These are phyloP conservation scores for Xiphorhynchus erythropygius DNA, from an alignment of 2,797 vertebrate species.

Conservation along the genomic window DNA sequence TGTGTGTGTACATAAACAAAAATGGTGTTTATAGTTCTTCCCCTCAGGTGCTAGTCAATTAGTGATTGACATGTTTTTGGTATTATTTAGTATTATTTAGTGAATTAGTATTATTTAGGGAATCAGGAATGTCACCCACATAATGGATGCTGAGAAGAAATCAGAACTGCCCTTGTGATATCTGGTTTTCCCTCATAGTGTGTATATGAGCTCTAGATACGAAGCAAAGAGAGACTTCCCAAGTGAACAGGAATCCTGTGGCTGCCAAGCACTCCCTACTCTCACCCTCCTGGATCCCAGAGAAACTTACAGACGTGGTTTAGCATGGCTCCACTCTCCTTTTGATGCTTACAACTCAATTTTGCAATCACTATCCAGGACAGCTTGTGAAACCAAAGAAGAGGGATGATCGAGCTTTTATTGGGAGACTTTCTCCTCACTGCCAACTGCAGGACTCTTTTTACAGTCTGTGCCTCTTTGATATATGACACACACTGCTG, in stretches of 20 bases:
- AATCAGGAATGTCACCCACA: not conserved
- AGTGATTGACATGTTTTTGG: not conserved
- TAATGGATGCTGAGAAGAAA: not conserved
- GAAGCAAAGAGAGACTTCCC: not conserved
- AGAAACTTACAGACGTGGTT: not conserved
- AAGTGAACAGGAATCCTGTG: not conserved
- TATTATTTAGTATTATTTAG: not conserved
- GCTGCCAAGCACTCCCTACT: not conserved
- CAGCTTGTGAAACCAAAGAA: conserved; percentile 49
- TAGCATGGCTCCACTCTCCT: not conserved
- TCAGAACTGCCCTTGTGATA: not conserved
- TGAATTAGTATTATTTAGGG: not conserved
- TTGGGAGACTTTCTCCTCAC: conserved; percentile 15
- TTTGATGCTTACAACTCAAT: conserved; percentile 22
- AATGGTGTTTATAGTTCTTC: not conserved
- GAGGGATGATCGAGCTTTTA: conserved; percentile 38
- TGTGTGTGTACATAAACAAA: not conserved
- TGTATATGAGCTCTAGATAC: fast-evolving
- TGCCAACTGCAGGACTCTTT: conserved; percentile 46
- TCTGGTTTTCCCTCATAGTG: fast-evolving
- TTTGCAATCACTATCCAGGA: not conserved
- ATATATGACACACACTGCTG: conserved; percentile 59
- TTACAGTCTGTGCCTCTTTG: conserved; percentile 60
- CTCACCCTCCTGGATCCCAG: not conserved
- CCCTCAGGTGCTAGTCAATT: not conserved